Evolutionary conservation across 1,140 invertebrate genomes (phyloP), one percentile per base, ranked within the genome.

Genomic region (Camponotus pennsylvanicus): DNA sequence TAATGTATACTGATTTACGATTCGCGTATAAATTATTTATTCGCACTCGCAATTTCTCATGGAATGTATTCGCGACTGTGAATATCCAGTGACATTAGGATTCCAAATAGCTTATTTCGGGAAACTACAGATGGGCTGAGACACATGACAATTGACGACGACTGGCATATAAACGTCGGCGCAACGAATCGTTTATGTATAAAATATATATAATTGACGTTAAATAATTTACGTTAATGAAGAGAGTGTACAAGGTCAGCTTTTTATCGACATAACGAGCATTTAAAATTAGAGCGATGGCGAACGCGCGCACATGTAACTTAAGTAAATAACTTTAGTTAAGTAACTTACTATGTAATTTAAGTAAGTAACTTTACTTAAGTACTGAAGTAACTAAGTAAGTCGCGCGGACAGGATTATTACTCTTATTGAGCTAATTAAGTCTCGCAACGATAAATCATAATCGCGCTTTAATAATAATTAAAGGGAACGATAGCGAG

Each of bases 391-490:
- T 27, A 27, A 27, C 27, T 27, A 27, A 27, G 64, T 70, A 79
- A 80, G 18, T 21, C 49, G 13, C 27, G 64, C 27, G 64, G 6
- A 69, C 40, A 40, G 18, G 61, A 55, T 78, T 77, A 85, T 77
- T 66, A 67, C 61, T 66, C 61, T 66, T 37, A 57, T 66, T 66
- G 49, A 27, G 40, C 64, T 85, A 86, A 86, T 64, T 66, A 64
- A 79, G 3, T 73, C 57, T 18, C 34, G 27, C 15, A 63, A 45
- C 45, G 82, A 27, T 91, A 91, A 92, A 92, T 91, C 86, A 91
- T 70, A 83, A 89, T 75, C 86, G 45, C 57, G 77, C 15, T 52
- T 90, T 90, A 91, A 92, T 91, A 91, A 90, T 88, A 86, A 27
- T 27, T 27, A 27, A 27, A 27, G 27, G 1, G 27, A 21, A 61